These are phyloP conservation scores for Apis florea DNA, from an alignment of 1,140 invertebrate genomes.

Conservation along the genomic window DNA sequence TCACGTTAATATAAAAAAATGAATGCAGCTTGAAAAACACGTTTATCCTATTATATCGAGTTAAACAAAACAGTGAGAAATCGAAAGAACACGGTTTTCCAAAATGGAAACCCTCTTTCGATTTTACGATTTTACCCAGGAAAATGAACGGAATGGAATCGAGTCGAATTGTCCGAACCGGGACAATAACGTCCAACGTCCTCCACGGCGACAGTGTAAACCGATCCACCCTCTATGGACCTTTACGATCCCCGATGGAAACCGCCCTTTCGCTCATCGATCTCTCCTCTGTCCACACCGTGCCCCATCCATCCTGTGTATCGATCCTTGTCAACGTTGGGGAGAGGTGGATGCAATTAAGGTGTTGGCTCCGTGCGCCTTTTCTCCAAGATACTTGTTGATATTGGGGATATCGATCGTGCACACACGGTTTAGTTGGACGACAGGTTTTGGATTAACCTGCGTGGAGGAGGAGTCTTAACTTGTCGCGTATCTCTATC, in stretches of 20 bases:
- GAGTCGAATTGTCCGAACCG: too few relatives aligned
- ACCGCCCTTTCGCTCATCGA: conserved; percentile 20
- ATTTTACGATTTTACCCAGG: too few relatives aligned
- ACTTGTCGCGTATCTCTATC: too few relatives aligned
- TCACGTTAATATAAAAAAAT: too few relatives aligned
- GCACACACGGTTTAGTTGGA: neutral
- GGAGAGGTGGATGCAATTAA: neutral
- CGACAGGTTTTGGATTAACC: neutral
- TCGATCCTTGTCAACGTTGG: neutral
- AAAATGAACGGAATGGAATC: too few relatives aligned
- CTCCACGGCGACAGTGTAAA: neutral
- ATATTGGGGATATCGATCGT: neutral
- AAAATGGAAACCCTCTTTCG: too few relatives aligned
- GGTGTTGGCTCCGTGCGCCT: too few relatives aligned
- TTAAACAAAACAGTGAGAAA: too few relatives aligned
- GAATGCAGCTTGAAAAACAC: too few relatives aligned
- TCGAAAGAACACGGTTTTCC: too few relatives aligned
- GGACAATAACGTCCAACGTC: conserved; percentile 23
- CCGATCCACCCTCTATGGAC: neutral
- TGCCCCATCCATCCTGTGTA: neutral
- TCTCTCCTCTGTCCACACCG: neutral
- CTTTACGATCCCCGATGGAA: neutral
- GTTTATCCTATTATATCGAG: too few relatives aligned
- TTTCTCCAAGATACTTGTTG: neutral
- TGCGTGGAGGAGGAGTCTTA: too few relatives aligned